These are phyloP conservation scores for Danio choprae DNA, from an alignment of 2,797 vertebrate genomes.

Conservation along the genomic window DNA sequence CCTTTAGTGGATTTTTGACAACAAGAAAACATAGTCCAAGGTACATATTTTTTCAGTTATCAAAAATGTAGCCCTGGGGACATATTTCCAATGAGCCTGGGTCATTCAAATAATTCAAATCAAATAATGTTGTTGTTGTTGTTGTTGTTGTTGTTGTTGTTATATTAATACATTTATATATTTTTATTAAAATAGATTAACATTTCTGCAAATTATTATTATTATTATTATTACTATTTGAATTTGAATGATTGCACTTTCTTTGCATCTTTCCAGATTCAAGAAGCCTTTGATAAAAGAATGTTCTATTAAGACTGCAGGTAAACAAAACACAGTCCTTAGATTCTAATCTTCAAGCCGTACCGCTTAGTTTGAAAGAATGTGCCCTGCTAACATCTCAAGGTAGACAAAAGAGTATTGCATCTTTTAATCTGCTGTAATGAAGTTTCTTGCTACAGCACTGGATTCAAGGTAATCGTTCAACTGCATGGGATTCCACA, in stretches of 20 bases:
- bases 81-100: too few species aligned
- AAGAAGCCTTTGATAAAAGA: neutral
- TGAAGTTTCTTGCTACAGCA: slow-evolving; percentile 28
- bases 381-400: slow-evolving; percentile 25
- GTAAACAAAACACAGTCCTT: neutral
- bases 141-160: neutral
- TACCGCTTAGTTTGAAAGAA: slow-evolving; percentile 26
- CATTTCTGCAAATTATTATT: neutral
- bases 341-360: neutral
- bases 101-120: too few species aligned
- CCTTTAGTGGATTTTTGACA: too few species aligned
- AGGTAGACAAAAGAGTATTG: slow-evolving; percentile 30
- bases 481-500: slow-evolving; percentile 32
- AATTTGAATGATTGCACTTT: neutral
- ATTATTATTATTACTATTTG: neutral
- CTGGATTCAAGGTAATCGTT: slow-evolving; percentile 14
- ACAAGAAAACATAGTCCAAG: too few species aligned
- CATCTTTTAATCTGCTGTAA: slow-evolving; percentile 36
- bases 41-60: too few species aligned
- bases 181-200: too few species aligned
- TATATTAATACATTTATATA: neutral
- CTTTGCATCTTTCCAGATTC: neutral
- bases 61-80: too few species aligned
- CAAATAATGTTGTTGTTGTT: neutral
- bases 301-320: neutral